phyloP scores from a whole-genome alignment of 2,888 invertebrate species.

The Malachius bipustulatus region DNA sequence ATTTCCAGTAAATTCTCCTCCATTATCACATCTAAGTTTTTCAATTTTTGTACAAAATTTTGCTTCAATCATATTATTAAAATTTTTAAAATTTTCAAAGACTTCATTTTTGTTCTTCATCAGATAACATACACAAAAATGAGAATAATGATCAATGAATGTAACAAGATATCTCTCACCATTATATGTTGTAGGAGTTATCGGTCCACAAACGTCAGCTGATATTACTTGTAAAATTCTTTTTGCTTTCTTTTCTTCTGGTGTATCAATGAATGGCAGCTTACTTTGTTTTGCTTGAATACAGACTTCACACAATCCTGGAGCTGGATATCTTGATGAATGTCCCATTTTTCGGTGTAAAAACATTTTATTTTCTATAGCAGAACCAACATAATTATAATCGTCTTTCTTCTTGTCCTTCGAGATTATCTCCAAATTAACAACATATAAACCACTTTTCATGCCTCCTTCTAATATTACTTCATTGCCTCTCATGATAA shows the following conservation, averaged over 20 bases:
- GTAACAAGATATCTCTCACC: conserved; percentile 19
- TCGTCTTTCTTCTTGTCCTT: no score
- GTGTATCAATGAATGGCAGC: conserved; percentile 13
- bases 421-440: conserved; percentile 1
- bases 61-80: conserved; percentile 15
- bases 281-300: conserved; percentile 15
- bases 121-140: conserved; percentile 18
- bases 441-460: conserved; percentile 8
- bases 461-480: conserved; percentile 12
- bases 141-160: conserved; percentile 21
- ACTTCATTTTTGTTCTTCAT: conserved; percentile 21
- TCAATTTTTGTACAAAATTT: conserved; percentile 18
- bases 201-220: conserved; percentile 22
- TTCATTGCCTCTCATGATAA: conserved; percentile 12
- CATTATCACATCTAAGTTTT: conserved; percentile 20
- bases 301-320: conserved; percentile 18
- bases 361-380: conserved; percentile 10
- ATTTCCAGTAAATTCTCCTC: conserved; percentile 15
- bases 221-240: conserved; percentile 15
- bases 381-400: conserved; percentile 4
- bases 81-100: conserved; percentile 17
- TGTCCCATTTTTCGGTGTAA: conserved; percentile 22
- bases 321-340: conserved; percentile 16
- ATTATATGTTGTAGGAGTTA: conserved; percentile 15
- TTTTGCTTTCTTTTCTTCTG: conserved; percentile 16